Evolutionary conservation across 2,888 invertebrate genomes (phyloP), one percentile per base, ranked within the genome.

Genomic region (Amphimallon solstitiale): DNA sequence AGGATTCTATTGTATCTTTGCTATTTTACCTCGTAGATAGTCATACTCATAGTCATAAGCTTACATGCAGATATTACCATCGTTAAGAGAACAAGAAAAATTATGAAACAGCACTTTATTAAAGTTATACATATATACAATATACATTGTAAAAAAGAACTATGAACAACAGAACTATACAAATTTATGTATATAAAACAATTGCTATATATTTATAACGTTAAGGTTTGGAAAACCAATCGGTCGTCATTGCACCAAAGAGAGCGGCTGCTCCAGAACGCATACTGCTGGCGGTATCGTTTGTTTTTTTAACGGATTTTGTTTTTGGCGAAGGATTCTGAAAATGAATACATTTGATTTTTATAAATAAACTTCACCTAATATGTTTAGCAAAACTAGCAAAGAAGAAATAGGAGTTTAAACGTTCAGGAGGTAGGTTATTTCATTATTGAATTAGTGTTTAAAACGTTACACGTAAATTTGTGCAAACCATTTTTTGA

Each of bases 241-340:
- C 93, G 7, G 91, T 90, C 5, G 92, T 90, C 88, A 93, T 90
- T 2, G 90, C 91, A 61, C 90, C 92, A 80, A 93, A 93, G 82
- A 93, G 89, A 0, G 93, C 90, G 0, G 92, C 90, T 0, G 92
- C 92, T 10, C 92, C 89, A 12, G 92, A 91, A 70, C 91, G 88
- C 48, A 77, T 74, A 2, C 82, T 80, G 15, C 83, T 79, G 0
- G 89, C 87, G 46, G 86, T 84, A 68, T 85, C 83, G 56, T 75
- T 82, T 23, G 76, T 75, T 45, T 79, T 79, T 56, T 79, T 83
- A 7, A 77, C 38, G 29, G 65, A 40, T 46, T 67, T 66, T 38
- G 64, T 15, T 45, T 64, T 63, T 34, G 67, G 67, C 9, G 56
- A 64, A n/a, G 63, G 46, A 48, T 52, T 56, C 66, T 66, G 37